Conservation (phyloP, 2,888 invertebrate species). For the Sesamia inferens region DNA sequence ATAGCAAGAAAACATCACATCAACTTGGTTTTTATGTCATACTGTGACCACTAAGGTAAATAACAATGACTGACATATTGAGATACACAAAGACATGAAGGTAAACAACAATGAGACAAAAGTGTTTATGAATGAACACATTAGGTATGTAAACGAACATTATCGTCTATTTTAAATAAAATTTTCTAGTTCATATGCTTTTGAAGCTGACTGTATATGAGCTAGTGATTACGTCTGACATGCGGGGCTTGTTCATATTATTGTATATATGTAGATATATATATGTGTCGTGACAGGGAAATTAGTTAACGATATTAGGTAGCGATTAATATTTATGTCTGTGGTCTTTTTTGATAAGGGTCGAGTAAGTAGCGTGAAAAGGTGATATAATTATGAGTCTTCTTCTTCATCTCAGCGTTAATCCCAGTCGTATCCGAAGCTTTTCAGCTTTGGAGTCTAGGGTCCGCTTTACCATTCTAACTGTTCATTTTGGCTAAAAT, state of each 20-base stretch:
- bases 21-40: neutral
- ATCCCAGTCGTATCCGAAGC: too few species aligned
- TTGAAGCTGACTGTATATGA: constrained; percentile 1
- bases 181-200: neutral
- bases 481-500: too few species aligned
- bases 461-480: too few species aligned
- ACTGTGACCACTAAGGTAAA: neutral
- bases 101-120: neutral
- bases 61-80: neutral
- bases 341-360: constrained; percentile 14
- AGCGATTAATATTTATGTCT: constrained; percentile 4
- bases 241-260: constrained; percentile 6
- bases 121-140: neutral
- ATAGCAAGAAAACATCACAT: neutral
- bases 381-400: neutral
- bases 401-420: too few species aligned
- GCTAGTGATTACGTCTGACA: constrained; percentile 1
- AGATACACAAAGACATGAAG: too few species aligned
- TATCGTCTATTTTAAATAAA: neutral
- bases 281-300: neutral
- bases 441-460: too few species aligned
- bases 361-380: neutral
- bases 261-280: too few species aligned
- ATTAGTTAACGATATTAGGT: constrained; percentile 13
- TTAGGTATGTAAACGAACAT: neutral